Conservation (phyloP, 2,113 vertebrate genomes). For the Shinisaurus crocodilurus region DNA sequence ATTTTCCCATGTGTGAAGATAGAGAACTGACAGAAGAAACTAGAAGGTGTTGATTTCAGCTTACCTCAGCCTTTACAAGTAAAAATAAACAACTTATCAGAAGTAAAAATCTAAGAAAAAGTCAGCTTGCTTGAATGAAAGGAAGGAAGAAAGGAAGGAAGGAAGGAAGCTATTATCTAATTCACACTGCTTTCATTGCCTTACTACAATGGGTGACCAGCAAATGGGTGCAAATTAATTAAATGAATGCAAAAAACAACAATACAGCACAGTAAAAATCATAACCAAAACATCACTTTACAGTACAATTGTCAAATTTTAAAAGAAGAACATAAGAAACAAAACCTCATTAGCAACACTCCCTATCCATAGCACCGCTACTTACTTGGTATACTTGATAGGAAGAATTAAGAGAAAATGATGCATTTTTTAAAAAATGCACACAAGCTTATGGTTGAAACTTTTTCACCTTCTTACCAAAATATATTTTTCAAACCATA, state of each 20-base stretch:
- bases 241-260: conserved; percentile 21
- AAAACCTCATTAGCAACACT: conserved; percentile 60
- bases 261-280: conserved; percentile 39
- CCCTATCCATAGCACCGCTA: conserved; percentile 54
- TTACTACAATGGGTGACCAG: conserved; percentile 57
- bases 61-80: conserved; percentile 51
- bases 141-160: neutral
- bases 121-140: conserved; percentile 40
- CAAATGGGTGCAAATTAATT: conserved; percentile 54
- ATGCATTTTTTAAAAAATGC: conserved; percentile 41
- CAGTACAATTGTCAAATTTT: conserved; percentile 40
- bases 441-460: conserved; percentile 69
- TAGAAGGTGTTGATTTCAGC: conserved; percentile 34
- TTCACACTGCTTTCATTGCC: conserved; percentile 49
- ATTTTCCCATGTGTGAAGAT: neutral
- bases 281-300: neutral
- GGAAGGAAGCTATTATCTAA: conserved; percentile 62
- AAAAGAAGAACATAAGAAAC: conserved; percentile 62
- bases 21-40: conserved; percentile 12
- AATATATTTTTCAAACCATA: conserved; percentile 82
- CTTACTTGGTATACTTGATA: conserved; percentile 59
- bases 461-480: conserved; percentile 76
- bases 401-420: conserved; percentile 46
- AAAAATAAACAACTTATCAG: conserved; percentile 45
- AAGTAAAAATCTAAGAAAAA: conserved; percentile 55